Evolutionary conservation across 2,113 vertebrate species (phyloP).

Genomic region (Sturnus vulgaris): DNA sequence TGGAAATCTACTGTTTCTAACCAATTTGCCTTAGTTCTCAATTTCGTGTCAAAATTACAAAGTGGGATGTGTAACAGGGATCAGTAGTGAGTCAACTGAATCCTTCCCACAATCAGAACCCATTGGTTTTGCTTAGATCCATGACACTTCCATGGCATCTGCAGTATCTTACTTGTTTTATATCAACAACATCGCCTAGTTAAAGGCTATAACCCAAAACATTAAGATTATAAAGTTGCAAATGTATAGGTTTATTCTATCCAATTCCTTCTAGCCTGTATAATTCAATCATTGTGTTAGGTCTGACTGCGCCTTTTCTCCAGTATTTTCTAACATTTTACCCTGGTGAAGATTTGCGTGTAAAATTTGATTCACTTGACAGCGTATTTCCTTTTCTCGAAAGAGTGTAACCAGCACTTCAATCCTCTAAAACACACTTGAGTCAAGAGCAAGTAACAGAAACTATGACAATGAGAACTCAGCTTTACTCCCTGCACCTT

Average conservation of each 20-base stretch:
- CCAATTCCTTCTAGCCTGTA: background rate
- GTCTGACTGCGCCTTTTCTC: background rate
- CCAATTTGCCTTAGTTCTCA: background rate
- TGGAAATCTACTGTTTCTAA: background rate
- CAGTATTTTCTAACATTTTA: background rate
- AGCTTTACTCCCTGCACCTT: background rate
- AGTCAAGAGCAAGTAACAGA: conserved; percentile 20
- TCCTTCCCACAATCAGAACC: background rate
- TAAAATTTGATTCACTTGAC: background rate
- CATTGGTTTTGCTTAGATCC: background rate
- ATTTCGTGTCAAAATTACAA: background rate
- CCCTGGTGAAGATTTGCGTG: background rate
- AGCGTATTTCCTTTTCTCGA: background rate
- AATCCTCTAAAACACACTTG: conserved; percentile 31
- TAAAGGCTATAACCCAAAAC: background rate
- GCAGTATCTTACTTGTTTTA: background rate
- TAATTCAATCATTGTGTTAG: background rate
- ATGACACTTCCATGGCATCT: background rate
- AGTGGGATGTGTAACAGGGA: background rate
- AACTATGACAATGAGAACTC: background rate
- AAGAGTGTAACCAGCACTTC: conserved; percentile 1
- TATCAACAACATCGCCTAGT: background rate
- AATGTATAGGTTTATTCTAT: background rate
- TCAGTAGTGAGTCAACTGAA: background rate
- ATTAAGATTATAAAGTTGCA: background rate